Evolutionary conservation across 2,113 vertebrate genomes (phyloP).

Genomic region (Circaetus cinerascens): DNA sequence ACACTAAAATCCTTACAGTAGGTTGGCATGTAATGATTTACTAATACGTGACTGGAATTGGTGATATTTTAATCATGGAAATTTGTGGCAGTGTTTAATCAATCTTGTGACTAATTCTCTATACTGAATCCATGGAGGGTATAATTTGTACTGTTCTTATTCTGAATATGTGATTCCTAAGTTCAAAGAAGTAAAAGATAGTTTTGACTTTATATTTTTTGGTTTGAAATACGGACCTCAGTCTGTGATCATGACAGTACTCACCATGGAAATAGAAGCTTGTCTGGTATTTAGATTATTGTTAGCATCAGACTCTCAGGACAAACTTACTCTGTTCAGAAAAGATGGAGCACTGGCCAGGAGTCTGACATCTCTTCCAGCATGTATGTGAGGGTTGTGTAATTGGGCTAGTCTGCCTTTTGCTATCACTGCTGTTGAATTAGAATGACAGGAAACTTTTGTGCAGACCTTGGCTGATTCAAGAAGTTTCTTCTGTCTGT

Average conservation of each 20-base stretch:
- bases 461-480: background rate
- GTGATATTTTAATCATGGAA: background rate
- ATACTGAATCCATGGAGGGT: background rate
- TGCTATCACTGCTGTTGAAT: background rate
- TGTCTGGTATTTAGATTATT: background rate
- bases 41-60: background rate
- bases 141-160: background rate
- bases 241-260: background rate
- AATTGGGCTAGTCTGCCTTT: background rate
- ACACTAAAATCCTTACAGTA: background rate
- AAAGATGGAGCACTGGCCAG: background rate
- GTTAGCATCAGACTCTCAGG: background rate
- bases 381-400: background rate
- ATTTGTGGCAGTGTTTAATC: background rate
- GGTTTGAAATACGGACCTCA: background rate
- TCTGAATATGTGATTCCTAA: background rate
- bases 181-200: background rate
- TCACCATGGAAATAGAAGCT: background rate
- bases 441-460: background rate
- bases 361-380: background rate
- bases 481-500: background rate
- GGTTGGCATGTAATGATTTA: rapidly evolving
- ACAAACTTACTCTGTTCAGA: background rate
- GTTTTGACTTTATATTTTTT: background rate
- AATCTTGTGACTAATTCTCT: background rate